Evolutionary conservation across 2,797 vertebrate genomes (phyloP).

Genomic region (Periparus ater): DNA sequence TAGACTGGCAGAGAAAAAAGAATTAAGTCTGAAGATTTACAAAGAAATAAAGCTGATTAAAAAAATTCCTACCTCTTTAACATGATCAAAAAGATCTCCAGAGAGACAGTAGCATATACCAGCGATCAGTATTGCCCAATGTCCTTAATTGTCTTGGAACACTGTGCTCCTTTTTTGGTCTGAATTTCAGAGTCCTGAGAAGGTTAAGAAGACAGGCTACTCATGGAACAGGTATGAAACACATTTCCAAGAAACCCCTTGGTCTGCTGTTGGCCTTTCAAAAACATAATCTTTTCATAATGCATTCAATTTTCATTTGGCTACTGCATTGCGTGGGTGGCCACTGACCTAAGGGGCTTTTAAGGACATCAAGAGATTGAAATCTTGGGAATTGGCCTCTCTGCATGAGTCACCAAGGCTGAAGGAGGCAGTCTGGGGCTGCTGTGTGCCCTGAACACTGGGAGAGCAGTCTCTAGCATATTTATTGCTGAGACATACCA

Average conservation of each 20-base stretch:
- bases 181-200: neutral
- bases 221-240: conserved; percentile 1
- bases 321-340: neutral
- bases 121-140: neutral
- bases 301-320: neutral
- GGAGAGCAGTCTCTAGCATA: neutral
- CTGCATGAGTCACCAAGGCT: neutral
- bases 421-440: neutral
- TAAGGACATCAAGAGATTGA: neutral
- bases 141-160: neutral
- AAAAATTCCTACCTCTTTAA: neutral
- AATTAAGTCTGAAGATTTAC: neutral
- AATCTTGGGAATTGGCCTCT: neutral
- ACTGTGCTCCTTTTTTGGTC: neutral
- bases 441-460: neutral
- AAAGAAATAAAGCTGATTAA: conserved; percentile 10
- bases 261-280: neutral
- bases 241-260: neutral
- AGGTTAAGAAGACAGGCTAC: neutral
- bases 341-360: conserved; percentile 14
- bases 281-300: neutral
- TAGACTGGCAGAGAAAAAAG: neutral
- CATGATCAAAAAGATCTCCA: neutral
- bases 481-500: neutral
- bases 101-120: neutral